phyloP scores from a whole-genome alignment of 2,113 vertebrate genomes.

The Nanorana parkeri region DNA sequence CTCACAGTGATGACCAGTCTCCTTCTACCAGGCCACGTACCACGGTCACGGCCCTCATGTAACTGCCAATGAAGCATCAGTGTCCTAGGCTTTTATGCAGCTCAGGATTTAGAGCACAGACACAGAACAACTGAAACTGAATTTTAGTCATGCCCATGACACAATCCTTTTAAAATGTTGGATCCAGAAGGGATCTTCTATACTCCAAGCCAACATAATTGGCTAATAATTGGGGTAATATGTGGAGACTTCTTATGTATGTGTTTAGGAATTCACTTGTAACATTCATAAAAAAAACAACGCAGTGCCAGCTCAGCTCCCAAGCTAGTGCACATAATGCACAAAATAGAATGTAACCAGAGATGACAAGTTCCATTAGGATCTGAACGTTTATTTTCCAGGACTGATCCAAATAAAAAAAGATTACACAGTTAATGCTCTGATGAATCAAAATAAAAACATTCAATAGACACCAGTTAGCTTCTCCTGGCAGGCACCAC shows the following conservation, averaged over 20 bases:
- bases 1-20: too few species aligned
- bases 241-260: not conserved
- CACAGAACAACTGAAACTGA: too few species aligned
- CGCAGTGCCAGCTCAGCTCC: not conserved
- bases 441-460: constrained; percentile 54
- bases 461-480: constrained; percentile 44
- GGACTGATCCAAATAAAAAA: constrained; percentile 45
- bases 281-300: too few species aligned
- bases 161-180: not conserved
- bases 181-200: not conserved
- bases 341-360: constrained; percentile 39
- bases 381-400: constrained; percentile 48
- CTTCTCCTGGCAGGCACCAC: constrained; percentile 43
- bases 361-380: constrained; percentile 52
- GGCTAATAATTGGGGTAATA: too few species aligned
- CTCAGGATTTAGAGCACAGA: too few species aligned
- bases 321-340: constrained; percentile 2
- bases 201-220: not conserved
- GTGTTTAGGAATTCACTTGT: too few species aligned
- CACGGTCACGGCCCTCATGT: too few species aligned
- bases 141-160: too few species aligned
- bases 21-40: too few species aligned
- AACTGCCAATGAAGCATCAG: too few species aligned
- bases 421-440: constrained; percentile 48
- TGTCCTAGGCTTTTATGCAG: too few species aligned